Evolutionary conservation across 2,797 vertebrate species (phyloP).

Genomic region (Corythornis leucogaster): DNA sequence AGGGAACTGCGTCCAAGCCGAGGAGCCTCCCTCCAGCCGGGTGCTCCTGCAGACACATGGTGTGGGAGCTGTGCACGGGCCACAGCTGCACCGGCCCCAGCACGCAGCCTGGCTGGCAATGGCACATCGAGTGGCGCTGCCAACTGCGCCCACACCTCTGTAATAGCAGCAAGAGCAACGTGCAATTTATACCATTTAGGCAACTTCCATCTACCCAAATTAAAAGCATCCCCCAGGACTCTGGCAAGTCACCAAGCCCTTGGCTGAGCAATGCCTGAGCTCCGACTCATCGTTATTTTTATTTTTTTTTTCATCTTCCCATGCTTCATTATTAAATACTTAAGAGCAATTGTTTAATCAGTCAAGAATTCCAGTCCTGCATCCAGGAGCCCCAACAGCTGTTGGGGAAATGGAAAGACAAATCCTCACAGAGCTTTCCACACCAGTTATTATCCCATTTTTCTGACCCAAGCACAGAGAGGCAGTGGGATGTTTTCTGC

Average conservation of each 20-base stretch:
- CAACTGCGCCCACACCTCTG: neutral
- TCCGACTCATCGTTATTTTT: neutral
- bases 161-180: neutral
- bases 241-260: slow-evolving; percentile 54
- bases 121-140: neutral
- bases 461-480: neutral
- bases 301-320: slow-evolving; percentile 33
- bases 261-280: neutral
- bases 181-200: neutral
- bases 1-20: neutral
- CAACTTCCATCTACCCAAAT: slow-evolving; percentile 43
- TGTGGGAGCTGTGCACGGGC: neutral
- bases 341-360: neutral
- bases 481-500: neutral
- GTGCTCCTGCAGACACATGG: accelerated
- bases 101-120: neutral
- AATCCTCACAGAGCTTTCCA: neutral
- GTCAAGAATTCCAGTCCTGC: neutral
- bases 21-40: neutral
- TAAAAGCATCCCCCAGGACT: slow-evolving; percentile 5
- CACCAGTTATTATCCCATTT: slow-evolving; percentile 8
- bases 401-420: neutral
- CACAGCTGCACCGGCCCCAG: neutral
- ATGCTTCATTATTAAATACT: neutral
- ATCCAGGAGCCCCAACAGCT: accelerated